A percentile compares a stretch with the other conserved stretches of the same genome.
Conservation (phyloP, 2,888 invertebrate genomes). For the Caenorhabditis japonica region DNA sequence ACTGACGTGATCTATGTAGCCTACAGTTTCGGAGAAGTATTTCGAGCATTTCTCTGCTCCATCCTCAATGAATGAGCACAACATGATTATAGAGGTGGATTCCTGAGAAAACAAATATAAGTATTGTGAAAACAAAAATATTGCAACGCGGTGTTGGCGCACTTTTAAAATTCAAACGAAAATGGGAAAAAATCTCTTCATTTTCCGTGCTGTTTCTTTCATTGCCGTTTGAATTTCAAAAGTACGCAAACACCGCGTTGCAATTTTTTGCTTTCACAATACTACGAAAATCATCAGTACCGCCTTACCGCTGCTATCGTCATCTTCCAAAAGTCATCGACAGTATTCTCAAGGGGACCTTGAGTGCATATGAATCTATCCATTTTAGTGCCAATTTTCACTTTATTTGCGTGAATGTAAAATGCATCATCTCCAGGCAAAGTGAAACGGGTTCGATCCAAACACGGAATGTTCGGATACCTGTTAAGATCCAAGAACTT, state of each 20-base stretch:
- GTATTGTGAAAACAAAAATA: too few species aligned
- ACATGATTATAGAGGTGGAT: slow-evolving; percentile 27
- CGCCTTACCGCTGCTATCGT: background rate
- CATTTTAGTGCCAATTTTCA: slow-evolving; percentile 13
- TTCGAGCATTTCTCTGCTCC: slow-evolving; percentile 35
- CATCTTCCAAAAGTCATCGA: slow-evolving; percentile 45
- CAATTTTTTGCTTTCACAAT: too few species aligned
- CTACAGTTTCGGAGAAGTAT: slow-evolving; percentile 24
- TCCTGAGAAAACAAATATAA: background rate
- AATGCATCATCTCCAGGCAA: slow-evolving; percentile 23
- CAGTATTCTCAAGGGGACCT: slow-evolving; percentile 28
- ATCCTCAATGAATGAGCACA: slow-evolving; percentile 31
- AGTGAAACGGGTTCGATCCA: slow-evolving; percentile 30
- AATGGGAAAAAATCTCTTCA: too few species aligned
- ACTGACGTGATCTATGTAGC: slow-evolving; percentile 4
- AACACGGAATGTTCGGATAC: slow-evolving; percentile 40
- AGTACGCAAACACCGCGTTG: too few species aligned
- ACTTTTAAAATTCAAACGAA: too few species aligned
- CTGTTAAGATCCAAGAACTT: slow-evolving; percentile 11
- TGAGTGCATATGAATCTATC: slow-evolving; percentile 46
- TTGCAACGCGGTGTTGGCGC: too few species aligned
- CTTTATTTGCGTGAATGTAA: slow-evolving; percentile 40
- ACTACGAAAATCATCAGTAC: too few species aligned
- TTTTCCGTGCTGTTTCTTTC: too few species aligned
- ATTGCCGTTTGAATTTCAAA: too few species aligned